Evolutionary conservation across 2,113 vertebrate genomes (phyloP).

Genomic region (Ammodytes marinus): DNA sequence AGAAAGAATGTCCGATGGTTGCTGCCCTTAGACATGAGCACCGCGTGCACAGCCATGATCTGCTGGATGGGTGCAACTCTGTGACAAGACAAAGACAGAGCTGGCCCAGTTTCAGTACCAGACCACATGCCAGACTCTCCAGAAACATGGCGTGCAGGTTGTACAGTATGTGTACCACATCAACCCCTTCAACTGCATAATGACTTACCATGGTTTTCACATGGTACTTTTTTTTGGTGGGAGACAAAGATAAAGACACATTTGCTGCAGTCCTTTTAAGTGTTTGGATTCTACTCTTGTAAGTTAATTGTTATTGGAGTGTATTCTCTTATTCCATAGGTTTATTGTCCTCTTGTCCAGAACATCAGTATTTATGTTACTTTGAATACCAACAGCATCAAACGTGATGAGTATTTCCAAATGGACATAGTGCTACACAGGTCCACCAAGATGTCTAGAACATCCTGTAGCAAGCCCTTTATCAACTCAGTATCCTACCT

Average conservation of each 20-base stretch:
- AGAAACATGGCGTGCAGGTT: constrained; percentile 22
- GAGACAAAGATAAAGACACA: constrained; percentile 47
- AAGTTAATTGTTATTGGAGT: constrained; percentile 43
- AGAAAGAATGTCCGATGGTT: constrained; percentile 20
- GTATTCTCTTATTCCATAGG: constrained; percentile 44
- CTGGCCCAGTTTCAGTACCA: constrained; percentile 26
- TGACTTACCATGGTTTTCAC: constrained; percentile 24
- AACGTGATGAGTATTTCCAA: constrained; percentile 10
- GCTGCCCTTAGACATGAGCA: constrained; percentile 40
- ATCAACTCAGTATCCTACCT: constrained; percentile 7
- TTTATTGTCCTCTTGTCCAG: constrained; percentile 38
- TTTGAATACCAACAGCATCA: constrained; percentile 15
- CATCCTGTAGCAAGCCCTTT: constrained; percentile 2
- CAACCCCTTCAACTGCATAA: constrained; percentile 13
- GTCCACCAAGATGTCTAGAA: not conserved
- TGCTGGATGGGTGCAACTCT: constrained; percentile 1
- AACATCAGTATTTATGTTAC: constrained; percentile 12
- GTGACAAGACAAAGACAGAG: constrained; percentile 16
- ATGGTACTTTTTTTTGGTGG: constrained; percentile 15
- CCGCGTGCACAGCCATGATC: constrained; percentile 38
- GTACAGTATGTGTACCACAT: constrained; percentile 48
- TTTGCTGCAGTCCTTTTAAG: constrained; percentile 58
- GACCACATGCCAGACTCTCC: constrained; percentile 19
- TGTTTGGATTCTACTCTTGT: constrained; percentile 41
- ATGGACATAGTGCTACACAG: constrained; percentile 14